Conservation (phyloP, 2,113 vertebrate genomes). For the Onychostoma macrolepis region DNA sequence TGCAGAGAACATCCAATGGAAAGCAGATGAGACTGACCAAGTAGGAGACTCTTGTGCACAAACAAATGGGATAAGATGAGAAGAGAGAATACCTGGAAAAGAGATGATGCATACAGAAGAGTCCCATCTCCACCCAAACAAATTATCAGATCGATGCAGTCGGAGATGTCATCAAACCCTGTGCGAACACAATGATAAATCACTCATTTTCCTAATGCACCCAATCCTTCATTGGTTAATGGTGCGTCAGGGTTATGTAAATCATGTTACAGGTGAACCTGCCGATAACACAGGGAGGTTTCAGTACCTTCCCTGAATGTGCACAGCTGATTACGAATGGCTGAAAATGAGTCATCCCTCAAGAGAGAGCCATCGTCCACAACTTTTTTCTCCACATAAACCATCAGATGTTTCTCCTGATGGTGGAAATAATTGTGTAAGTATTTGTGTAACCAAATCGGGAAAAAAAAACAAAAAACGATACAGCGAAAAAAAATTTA, state of each 20-base stretch:
- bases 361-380: constrained; percentile 75
- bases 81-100: constrained; percentile 76
- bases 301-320: constrained; percentile 81
- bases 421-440: constrained; percentile 16
- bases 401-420: constrained; percentile 82
- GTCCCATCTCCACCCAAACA: constrained; percentile 84
- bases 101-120: constrained; percentile 81
- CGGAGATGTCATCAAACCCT: constrained; percentile 83
- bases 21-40: neutral
- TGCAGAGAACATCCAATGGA: neutral
- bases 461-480: neutral
- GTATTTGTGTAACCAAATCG: neutral
- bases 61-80: neutral
- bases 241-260: neutral
- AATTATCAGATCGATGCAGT: constrained; percentile 82
- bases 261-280: neutral
- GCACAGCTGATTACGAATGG: constrained; percentile 80
- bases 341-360: constrained; percentile 73
- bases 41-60: neutral
- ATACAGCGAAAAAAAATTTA: neutral
- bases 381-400: constrained; percentile 82
- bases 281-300: neutral
- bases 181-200: constrained; percentile 1
- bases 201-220: neutral
- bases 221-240: neutral